Evolutionary conservation across 2,888 invertebrate genomes (phyloP).

Genomic region (Dynastes hyllus): DNA sequence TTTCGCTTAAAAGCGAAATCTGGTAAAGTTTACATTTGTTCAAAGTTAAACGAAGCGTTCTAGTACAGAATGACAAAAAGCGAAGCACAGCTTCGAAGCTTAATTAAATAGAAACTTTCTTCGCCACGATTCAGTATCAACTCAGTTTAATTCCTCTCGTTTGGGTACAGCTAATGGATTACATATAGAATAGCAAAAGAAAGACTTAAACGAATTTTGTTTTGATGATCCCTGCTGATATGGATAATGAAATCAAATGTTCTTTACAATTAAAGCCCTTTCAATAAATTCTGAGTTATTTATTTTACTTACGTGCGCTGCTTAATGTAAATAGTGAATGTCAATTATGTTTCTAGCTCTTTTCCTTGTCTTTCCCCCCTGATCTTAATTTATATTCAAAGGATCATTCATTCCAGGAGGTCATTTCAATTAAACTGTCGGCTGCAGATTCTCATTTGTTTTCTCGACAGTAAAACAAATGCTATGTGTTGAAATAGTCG

Average conservation of each 20-base stretch:
- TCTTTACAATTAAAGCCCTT: too few species aligned
- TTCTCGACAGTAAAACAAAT: conserved; percentile 1
- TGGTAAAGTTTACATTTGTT: background rate
- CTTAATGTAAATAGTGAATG: too few species aligned
- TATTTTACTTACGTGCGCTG: too few species aligned
- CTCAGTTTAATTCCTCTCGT: background rate
- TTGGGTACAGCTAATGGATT: conserved; percentile 18
- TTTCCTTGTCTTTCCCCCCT: background rate
- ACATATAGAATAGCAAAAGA: background rate
- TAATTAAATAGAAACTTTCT: conserved; percentile 21
- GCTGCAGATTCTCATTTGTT: conserved; percentile 13
- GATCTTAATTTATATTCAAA: conserved; percentile 20
- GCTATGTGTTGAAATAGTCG: background rate
- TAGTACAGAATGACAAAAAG: background rate
- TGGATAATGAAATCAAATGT: too few species aligned
- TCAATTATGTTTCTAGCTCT: too few species aligned
- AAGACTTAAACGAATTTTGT: background rate
- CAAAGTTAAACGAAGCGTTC: conserved; percentile 3
- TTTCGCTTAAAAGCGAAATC: too few species aligned
- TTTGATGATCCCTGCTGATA: background rate
- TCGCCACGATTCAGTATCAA: conserved; percentile 4
- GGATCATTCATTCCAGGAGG: conserved; percentile 6
- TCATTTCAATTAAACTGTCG: conserved; percentile 24
- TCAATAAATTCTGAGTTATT: too few species aligned
- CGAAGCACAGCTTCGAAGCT: background rate